These are phyloP conservation scores for Arnoldichthys spilopterus DNA, from an alignment of 2,797 vertebrate genomes.

Conservation along the genomic window DNA sequence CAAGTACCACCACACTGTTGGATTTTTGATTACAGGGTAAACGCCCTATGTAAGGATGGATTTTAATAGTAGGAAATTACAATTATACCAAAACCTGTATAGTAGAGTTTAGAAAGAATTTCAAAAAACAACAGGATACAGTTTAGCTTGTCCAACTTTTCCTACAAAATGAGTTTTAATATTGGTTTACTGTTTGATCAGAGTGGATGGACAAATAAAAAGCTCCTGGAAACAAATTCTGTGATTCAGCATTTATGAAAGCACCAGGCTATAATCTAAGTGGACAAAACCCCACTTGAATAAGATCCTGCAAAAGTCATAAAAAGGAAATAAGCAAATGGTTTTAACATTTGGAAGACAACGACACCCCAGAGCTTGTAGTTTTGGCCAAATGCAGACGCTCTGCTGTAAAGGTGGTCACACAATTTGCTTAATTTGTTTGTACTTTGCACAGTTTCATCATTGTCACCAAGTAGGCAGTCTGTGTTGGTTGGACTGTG, in stretches of 20 bases:
- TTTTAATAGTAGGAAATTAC: background rate
- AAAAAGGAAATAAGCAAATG: slow-evolving; percentile 13
- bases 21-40: slow-evolving; percentile 27
- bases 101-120: background rate
- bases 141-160: no score
- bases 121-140: no score
- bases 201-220: background rate
- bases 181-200: no score
- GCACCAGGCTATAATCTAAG: background rate
- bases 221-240: background rate
- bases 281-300: background rate
- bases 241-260: background rate
- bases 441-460: background rate
- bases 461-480: background rate
- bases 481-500: background rate
- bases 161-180: no score
- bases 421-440: background rate
- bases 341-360: slow-evolving; percentile 38
- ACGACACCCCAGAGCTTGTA: slow-evolving; percentile 21
- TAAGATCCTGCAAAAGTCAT: background rate
- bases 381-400: background rate
- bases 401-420: background rate
- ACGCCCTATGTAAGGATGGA: background rate
- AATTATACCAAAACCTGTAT: background rate
- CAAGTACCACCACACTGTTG: slow-evolving; percentile 5